Evolutionary conservation across 2,888 invertebrate species (phyloP).

Genomic region (Cheilosia vulpina): DNA sequence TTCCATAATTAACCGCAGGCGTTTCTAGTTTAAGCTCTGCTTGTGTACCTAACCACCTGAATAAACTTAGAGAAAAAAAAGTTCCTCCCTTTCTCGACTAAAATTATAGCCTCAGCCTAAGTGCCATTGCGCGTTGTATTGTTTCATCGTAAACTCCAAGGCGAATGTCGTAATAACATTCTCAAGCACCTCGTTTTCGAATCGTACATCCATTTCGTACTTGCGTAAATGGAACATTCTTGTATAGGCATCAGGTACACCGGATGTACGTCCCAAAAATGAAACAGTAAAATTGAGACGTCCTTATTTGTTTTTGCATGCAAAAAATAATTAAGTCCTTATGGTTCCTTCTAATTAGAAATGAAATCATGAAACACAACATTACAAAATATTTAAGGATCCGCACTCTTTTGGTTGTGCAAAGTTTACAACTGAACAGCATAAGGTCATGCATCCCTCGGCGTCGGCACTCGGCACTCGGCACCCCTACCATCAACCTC

Average conservation of each 20-base stretch:
- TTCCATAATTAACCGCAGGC: too few relatives aligned
- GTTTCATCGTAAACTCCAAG: background rate
- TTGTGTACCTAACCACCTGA: too few relatives aligned
- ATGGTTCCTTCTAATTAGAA: constrained; percentile 59
- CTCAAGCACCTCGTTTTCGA: background rate
- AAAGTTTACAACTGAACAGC: background rate
- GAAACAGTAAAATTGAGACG: constrained; percentile 9
- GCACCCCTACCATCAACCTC: background rate
- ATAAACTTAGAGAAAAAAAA: too few relatives aligned
- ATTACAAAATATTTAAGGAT: constrained; percentile 43
- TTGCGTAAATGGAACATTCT: background rate
- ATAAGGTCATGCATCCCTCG: background rate
- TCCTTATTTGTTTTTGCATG: background rate
- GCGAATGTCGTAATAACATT: background rate
- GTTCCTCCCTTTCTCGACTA: background rate
- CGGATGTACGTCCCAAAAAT: background rate
- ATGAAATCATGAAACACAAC: constrained; percentile 60
- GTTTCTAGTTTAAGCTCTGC: too few relatives aligned
- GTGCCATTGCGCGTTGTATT: constrained; percentile 3
- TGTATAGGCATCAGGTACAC: too few relatives aligned
- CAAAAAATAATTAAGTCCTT: constrained; percentile 65
- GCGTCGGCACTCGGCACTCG: too few relatives aligned
- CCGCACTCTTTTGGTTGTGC: constrained; percentile 4
- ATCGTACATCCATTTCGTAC: background rate
- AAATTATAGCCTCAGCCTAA: background rate